Percentiles rank a stretch among this genome's conserved stretches.
phyloP scores from a whole-genome alignment of 2,888 invertebrate species.

The Hypomecis punctinalis region DNA sequence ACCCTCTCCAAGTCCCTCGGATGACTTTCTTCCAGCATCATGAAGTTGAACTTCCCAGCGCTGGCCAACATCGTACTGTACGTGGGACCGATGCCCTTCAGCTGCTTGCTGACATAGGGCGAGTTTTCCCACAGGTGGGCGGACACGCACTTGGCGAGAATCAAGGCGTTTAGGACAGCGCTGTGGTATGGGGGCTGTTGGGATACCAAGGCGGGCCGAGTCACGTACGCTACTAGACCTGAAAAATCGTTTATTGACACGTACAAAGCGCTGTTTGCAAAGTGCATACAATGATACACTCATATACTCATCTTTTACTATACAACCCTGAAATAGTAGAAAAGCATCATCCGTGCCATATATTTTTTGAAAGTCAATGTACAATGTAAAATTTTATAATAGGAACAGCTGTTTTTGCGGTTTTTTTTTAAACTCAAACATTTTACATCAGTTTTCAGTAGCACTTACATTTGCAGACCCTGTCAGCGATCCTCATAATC shows the following conservation, averaged over 20 bases:
- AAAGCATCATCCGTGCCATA: too few relatives aligned
- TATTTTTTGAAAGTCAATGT: too few relatives aligned
- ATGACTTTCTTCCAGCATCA: slow-evolving; percentile 86
- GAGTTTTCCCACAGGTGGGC: slow-evolving; percentile 92
- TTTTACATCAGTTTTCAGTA: neutral
- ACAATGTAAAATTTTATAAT: too few relatives aligned
- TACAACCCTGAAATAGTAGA: too few relatives aligned
- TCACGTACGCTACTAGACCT: slow-evolving; percentile 86
- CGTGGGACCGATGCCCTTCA: slow-evolving; percentile 89
- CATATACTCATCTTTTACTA: too few relatives aligned
- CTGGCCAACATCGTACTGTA: slow-evolving; percentile 86
- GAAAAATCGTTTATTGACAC: slow-evolving; percentile 9
- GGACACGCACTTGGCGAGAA: slow-evolving; percentile 88
- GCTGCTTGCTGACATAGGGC: slow-evolving; percentile 87
- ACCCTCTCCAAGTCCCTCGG: slow-evolving; percentile 91
- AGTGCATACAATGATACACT: too few relatives aligned
- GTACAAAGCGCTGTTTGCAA: too few relatives aligned
- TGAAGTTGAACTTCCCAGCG: slow-evolving; percentile 88
- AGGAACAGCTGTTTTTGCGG: too few relatives aligned
- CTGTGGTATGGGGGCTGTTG: slow-evolving; percentile 71
- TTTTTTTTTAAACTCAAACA: too few relatives aligned
- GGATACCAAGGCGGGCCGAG: slow-evolving; percentile 62
- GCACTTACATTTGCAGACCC: slow-evolving; percentile 88
- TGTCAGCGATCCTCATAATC: slow-evolving; percentile 87
- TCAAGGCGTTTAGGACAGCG: slow-evolving; percentile 85